phyloP scores from a whole-genome alignment of 2,113 vertebrate species.

The Pelobates fuscus region DNA sequence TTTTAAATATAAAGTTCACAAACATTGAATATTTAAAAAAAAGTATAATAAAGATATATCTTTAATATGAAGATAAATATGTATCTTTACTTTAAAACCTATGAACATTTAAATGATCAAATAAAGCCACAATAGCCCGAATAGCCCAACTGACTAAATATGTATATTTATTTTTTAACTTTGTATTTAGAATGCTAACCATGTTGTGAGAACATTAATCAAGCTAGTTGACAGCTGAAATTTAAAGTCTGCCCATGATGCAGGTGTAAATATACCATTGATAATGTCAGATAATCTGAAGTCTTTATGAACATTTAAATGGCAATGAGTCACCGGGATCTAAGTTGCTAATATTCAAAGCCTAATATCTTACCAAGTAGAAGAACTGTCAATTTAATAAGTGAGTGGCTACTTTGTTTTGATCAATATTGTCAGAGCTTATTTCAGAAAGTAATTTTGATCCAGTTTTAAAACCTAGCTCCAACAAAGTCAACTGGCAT shows the following conservation, averaged over 20 bases:
- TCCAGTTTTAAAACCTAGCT: conserved; percentile 62
- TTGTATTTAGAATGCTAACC: background rate
- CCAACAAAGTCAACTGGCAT: conserved; percentile 76
- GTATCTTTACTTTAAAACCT: no score
- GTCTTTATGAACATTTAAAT: conserved; percentile 58
- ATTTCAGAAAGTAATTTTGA: conserved; percentile 73
- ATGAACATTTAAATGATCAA: no score
- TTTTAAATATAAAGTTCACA: no score
- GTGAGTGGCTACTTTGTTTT: conserved; percentile 72
- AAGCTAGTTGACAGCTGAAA: background rate
- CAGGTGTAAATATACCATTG: conserved; percentile 66
- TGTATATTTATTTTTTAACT: no score
- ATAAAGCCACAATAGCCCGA: no score
- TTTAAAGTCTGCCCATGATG: conserved; percentile 62
- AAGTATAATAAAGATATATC: no score
- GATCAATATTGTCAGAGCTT: conserved; percentile 76
- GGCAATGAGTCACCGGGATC: conserved; percentile 59
- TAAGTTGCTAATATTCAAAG: conserved; percentile 59
- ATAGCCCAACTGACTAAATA: no score
- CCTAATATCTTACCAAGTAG: conserved; percentile 61
- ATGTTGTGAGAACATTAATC: conserved; percentile 22
- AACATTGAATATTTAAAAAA: no score
- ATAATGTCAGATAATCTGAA: conserved; percentile 70
- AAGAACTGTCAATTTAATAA: conserved; percentile 76
- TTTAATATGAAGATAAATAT: no score